Percentiles rank a stretch among this genome's conserved stretches.
Conservation (phyloP, 2,888 invertebrate genomes). For the Sminthurinus aureus region DNA sequence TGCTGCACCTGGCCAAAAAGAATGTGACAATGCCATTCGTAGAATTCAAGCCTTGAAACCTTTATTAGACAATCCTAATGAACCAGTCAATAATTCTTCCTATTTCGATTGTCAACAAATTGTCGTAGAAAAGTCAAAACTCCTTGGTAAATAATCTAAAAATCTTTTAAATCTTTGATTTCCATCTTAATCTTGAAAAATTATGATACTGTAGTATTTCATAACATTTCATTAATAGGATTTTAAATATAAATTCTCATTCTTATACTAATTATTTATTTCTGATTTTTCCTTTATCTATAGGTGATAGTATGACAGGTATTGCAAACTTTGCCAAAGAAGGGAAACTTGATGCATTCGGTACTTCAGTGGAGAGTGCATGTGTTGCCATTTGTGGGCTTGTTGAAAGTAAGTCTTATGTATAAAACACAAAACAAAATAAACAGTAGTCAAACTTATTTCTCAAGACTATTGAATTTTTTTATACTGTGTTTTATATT, state of each 20-base stretch:
- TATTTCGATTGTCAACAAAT: slow-evolving; percentile 94
- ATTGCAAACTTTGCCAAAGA: slow-evolving; percentile 92
- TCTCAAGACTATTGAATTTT: no score
- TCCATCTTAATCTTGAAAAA: background rate
- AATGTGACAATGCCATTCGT: slow-evolving; percentile 93
- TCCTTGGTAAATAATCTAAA: slow-evolving; percentile 68
- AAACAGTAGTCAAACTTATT: background rate
- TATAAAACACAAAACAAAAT: background rate
- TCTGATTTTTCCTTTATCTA: slow-evolving; percentile 24
- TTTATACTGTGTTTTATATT: no score
- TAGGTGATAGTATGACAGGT: slow-evolving; percentile 90
- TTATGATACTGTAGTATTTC: no score
- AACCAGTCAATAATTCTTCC: slow-evolving; percentile 85
- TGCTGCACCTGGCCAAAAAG: slow-evolving; percentile 93
- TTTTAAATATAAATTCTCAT: slow-evolving; percentile 11
- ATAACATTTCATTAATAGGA: slow-evolving; percentile 15
- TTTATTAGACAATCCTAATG: slow-evolving; percentile 82
- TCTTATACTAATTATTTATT: background rate
- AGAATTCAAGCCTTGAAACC: slow-evolving; percentile 87
- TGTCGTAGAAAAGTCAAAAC: slow-evolving; percentile 87
- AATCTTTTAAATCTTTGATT: background rate
- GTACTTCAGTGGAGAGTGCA: slow-evolving; percentile 81
- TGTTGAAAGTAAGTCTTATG: slow-evolving; percentile 73
- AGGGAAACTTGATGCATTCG: slow-evolving; percentile 84
- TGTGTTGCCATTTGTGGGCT: slow-evolving; percentile 89